phyloP scores from a whole-genome alignment of 2,888 invertebrate species.

The Philereme transversata region DNA sequence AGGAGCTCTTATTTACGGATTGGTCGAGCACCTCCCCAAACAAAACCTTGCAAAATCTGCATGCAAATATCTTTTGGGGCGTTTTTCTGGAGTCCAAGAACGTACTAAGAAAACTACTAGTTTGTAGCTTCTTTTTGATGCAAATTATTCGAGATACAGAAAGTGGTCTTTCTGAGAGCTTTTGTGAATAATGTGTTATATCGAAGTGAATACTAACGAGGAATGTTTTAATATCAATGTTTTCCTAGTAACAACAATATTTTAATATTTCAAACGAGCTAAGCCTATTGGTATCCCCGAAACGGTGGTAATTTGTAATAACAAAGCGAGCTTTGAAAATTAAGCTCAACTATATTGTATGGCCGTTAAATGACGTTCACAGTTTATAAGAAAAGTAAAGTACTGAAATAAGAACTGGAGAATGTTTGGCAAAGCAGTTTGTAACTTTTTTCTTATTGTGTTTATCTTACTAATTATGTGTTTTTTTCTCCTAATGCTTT shows the following conservation, averaged over 20 bases:
- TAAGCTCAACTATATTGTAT: no score
- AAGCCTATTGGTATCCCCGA: no score
- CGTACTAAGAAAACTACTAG: conserved; percentile 54
- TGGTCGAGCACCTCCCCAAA: conserved; percentile 33
- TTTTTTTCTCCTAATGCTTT: no score
- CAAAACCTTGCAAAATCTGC: conserved; percentile 52
- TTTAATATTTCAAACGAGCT: neutral
- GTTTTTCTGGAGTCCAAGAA: conserved; percentile 50
- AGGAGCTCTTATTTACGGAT: conserved; percentile 27
- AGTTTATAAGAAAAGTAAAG: no score
- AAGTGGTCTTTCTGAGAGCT: conserved; percentile 52
- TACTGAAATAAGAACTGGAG: no score
- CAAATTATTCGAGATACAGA: conserved; percentile 63
- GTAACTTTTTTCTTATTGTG: no score
- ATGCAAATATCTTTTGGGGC: conserved; percentile 59
- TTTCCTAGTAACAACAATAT: conserved; percentile 26
- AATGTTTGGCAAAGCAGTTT: no score
- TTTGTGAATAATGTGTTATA: conserved; percentile 62
- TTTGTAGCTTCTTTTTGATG: conserved; percentile 65
- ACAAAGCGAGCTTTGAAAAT: no score
- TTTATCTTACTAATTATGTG: no score
- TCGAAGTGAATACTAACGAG: conserved; percentile 20
- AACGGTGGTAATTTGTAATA: no score
- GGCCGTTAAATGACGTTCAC: no score
- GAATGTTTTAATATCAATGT: conserved; percentile 30